Conservation (phyloP, 2,888 invertebrate genomes). For the Ceraclea dissimilis region DNA sequence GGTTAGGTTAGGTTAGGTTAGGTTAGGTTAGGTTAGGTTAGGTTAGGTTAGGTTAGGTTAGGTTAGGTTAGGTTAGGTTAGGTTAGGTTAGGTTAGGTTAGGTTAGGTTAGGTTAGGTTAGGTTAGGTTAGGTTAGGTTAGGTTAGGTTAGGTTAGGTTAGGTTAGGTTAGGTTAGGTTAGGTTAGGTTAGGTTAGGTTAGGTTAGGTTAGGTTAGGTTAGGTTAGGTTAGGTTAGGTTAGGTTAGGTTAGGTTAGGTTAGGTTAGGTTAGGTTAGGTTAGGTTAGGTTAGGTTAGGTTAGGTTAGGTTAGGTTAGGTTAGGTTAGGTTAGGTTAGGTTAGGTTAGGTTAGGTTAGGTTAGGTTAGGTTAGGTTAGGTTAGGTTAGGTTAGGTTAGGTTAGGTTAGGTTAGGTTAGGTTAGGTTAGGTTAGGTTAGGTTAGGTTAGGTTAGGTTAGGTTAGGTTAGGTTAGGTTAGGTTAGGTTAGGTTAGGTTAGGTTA, state of each 20-base stretch:
- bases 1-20: not conserved
- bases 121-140: not conserved
- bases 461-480: not conserved
- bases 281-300: not conserved
- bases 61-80: not conserved
- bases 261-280: not conserved
- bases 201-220: not conserved
- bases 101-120: not conserved
- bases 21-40: not conserved
- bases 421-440: not conserved
- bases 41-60: not conserved
- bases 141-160: not conserved
- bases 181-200: not conserved
- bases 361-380: not conserved
- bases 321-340: not conserved
- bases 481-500: not conserved
- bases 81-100: not conserved
- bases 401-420: not conserved
- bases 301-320: not conserved
- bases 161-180: not conserved
- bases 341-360: not conserved
- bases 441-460: not conserved
- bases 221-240: not conserved
- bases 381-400: not conserved
- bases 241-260: not conserved